Percentiles rank a stretch among this genome's conserved stretches.
Conservation (phyloP, 2,113 vertebrate species). For the Coracopsis vasa region DNA sequence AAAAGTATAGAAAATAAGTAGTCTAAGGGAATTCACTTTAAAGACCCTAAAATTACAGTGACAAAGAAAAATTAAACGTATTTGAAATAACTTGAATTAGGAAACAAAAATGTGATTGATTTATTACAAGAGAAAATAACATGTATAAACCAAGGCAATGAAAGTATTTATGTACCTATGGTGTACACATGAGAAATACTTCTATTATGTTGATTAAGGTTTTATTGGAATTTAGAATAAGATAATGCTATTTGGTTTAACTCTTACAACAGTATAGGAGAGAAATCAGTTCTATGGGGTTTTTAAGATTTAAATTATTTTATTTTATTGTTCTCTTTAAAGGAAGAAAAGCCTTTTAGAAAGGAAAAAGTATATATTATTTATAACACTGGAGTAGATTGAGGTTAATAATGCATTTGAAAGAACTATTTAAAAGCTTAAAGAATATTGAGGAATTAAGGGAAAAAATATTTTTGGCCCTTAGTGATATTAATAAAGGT, state of each 20-base stretch:
- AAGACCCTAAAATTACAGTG: background rate
- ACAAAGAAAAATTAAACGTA: background rate
- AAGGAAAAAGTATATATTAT: background rate
- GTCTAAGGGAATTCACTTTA: background rate
- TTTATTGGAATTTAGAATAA: slow-evolving; percentile 5
- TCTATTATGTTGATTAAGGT: background rate
- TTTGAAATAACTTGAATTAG: background rate
- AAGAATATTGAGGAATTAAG: background rate
- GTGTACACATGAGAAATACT: background rate
- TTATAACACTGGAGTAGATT: background rate
- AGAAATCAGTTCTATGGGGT: background rate
- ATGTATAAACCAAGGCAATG: background rate
- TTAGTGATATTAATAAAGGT: background rate
- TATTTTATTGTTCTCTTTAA: background rate
- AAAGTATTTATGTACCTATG: background rate
- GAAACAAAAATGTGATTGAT: background rate
- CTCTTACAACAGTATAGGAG: background rate
- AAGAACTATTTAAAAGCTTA: background rate
- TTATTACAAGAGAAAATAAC: background rate
- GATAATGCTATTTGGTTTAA: background rate
- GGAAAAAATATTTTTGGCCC: background rate
- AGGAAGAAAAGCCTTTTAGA: background rate
- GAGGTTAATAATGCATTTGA: background rate
- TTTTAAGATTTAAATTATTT: background rate
- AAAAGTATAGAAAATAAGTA: background rate